phyloP scores from a whole-genome alignment of 2,888 invertebrate genomes.

The Caenorhabditis afra region DNA sequence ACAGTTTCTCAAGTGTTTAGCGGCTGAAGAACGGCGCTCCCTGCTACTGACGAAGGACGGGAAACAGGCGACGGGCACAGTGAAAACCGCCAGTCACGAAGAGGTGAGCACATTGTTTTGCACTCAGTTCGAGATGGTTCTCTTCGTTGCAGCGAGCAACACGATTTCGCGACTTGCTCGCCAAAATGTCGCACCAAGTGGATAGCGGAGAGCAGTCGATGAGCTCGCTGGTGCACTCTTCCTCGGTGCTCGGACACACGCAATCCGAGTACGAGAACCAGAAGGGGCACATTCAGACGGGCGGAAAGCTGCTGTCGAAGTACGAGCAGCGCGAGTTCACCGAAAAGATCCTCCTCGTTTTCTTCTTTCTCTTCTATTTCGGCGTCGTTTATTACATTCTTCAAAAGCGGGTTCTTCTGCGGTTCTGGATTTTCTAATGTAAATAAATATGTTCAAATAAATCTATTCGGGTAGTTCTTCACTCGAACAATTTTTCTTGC shows the following conservation, averaged over 20 bases:
- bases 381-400: constrained; percentile 94
- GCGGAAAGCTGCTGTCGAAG: constrained; percentile 92
- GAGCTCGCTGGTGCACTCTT: constrained; percentile 85
- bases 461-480: neutral
- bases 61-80: constrained; percentile 19
- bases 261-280: constrained; percentile 73
- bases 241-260: constrained; percentile 77
- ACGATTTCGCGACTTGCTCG: constrained; percentile 64
- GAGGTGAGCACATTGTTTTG: constrained; percentile 15
- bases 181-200: constrained; percentile 70
- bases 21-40: constrained; percentile 32
- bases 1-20: constrained; percentile 15
- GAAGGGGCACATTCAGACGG: constrained; percentile 84
- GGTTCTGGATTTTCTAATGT: constrained; percentile 64
- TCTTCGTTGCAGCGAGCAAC: constrained; percentile 45
- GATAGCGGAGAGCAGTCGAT: constrained; percentile 85
- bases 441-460: too few relatives aligned
- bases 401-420: constrained; percentile 87
- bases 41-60: constrained; percentile 28
- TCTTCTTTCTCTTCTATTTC: constrained; percentile 91
- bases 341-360: constrained; percentile 91
- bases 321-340: constrained; percentile 95
- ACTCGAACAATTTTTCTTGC: too few relatives aligned
- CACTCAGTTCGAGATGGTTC: neutral
- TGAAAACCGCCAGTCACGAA: constrained; percentile 31